Conservation (phyloP, 2,113 vertebrate species). For the Phalacrocorax brasilianus region DNA sequence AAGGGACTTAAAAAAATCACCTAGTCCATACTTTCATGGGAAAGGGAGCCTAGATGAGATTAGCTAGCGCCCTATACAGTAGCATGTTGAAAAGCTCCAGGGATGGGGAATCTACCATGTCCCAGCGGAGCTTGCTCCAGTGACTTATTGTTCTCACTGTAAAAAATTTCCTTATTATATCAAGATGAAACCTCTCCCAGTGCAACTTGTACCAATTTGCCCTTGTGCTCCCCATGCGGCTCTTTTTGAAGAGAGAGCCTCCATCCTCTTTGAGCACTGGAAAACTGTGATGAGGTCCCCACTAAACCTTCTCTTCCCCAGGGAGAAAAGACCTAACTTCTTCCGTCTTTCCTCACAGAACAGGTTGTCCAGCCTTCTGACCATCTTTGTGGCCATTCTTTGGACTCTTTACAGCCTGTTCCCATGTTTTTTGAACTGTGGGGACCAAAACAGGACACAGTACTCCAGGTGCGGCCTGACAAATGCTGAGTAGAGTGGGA, state of each 20-base stretch:
- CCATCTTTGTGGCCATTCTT: not conserved
- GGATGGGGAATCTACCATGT: too few species aligned
- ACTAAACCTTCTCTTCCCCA: not conserved
- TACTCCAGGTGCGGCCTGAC: too few species aligned
- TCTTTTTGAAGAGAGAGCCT: not conserved
- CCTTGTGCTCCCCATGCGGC: not conserved
- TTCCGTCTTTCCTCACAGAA: not conserved
- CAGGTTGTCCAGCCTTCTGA: not conserved
- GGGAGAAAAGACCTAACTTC: not conserved
- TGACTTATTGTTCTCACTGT: not conserved
- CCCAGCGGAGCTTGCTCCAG: not conserved
- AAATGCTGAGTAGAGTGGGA: not conserved
- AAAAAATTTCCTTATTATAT: not conserved
- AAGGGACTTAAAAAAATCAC: not conserved
- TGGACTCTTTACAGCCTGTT: not conserved
- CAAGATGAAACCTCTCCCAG: not conserved
- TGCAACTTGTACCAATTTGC: not conserved
- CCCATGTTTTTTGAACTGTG: not conserved
- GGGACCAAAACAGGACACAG: not conserved
- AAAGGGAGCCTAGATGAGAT: not conserved
- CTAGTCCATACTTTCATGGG: not conserved
- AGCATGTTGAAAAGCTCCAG: not conserved
- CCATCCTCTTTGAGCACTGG: not conserved
- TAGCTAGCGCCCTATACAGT: not conserved
- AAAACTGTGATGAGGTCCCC: not conserved